Evolutionary conservation across 2,113 vertebrate species (phyloP), one percentile per base, ranked within the genome.

Genomic region (Uropsilus gracilis): DNA sequence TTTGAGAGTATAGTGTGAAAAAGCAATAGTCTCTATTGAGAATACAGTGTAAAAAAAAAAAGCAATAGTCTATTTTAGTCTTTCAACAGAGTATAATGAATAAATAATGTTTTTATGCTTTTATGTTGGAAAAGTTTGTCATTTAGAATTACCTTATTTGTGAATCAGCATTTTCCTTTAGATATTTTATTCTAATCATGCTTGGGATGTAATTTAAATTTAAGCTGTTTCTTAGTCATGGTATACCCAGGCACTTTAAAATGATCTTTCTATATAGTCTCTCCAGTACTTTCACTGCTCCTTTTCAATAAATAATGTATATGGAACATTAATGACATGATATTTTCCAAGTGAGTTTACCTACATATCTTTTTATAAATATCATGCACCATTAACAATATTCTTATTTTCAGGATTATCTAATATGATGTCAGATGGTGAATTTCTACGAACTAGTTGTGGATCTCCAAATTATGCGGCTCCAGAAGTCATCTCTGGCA

Each of bases 371-470:
- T 34, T 80, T 91, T 78, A 72, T 89, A 92, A 92, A 39, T 80
- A 48, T 26, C 26, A 57, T 86, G 57, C 57, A 83, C 66, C 26
- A 91, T 87, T 57, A 97, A 55, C 37, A 14, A 37, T 72, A 22
- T 5, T 97, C 34, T 98, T 97, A 16, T 46, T 97, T 93, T 97
- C 94, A 99, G 99, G 99, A 8, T 97, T 99, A 89, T 99, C 99
- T 68, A 99, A 99, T 98, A 99, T 99, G 99, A 99, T 99, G 99
- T 99, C 99, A 92, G 99, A 99, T 89, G 99, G 99, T 0, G 99
- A 99, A 97, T 99, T 99, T 96, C 98, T 99, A 4, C 98, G 99
- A 94, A 99, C 99, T 39, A 99, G 99, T 97, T 99, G 99, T 85
- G 99, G 99, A 9, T 99, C 99, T 50, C 99, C 99, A 57, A 99